Evolutionary conservation across 2,888 invertebrate species (phyloP), one percentile per base, ranked within the genome.

Genomic region (Ceratothoa steindachneri): DNA sequence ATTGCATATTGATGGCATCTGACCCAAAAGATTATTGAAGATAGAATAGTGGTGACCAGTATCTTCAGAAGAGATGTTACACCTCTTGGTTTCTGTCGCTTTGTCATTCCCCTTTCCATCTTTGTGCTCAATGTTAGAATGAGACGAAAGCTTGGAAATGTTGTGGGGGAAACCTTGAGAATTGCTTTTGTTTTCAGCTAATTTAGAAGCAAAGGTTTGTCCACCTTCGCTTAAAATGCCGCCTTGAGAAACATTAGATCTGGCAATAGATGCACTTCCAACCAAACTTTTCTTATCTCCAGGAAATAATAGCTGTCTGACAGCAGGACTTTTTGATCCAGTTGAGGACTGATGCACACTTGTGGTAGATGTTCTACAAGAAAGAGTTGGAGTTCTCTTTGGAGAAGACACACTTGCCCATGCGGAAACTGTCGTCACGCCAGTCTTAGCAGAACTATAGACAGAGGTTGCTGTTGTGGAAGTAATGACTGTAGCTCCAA

Each of bases 31-130:
- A 83, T 93, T 93, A 83, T 93, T 92, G 85, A 96, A 95, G 80
- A 96, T 88, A 0, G 94, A 93, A 85, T 95, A 96, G 82, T 94
- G 93, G 79, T 89, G 88, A 31, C 76, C 75, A 27, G 55, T 27
- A 72, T 31, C 55, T 41, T 30, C 72, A 31, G 74, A 70, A 9
- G 71, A 68, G 65, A 66, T 64, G 74, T 41, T 71, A 71, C 66
- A 12, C 71, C 30, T 27, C 77, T 79, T 64, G 77, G 77, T 53
- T 73, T 78, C 55, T 70, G 72, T 64, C 70, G 74, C 65, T 29
- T 68, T 71, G 65, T 51, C 68, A 7, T 29, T 66, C 7, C 24
- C 24, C 19, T 60, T 60, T 24, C 30, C 24, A 3, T 71, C 65
- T 1, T 30, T 55, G 1, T 2, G 53, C n/a, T 69, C 55, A 66